Evolutionary conservation across 2,797 vertebrate genomes (phyloP), one percentile per base, ranked within the genome.

Genomic region (Gymnothorax reevesii): DNA sequence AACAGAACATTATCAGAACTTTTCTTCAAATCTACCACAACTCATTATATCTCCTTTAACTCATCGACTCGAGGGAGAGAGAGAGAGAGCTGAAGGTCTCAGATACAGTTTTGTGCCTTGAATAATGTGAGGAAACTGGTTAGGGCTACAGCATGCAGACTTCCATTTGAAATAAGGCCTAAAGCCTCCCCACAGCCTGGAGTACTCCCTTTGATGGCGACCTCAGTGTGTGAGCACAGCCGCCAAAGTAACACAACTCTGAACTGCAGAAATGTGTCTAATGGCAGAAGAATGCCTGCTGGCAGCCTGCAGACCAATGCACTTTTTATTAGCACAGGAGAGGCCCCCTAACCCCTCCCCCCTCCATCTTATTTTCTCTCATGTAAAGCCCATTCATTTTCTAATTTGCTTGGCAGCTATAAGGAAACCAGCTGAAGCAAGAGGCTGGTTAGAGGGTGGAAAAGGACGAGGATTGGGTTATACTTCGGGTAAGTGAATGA

Each of bases 261-360:
- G 93, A 93, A 93, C 91, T 73, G 92, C 93, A 92, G 91, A 87
- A 92, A 94, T 93, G 94, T 94, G 94, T 94, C 95, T 95, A 95
- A 96, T 94, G 93, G 93, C 92, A 94, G 92, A 94, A 94, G 94
- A 95, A 95, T 95, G 94, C 93, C 93, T 91, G 92, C 93, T 94
- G 94, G 93, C 94, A 95, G 93, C 93, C 92, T 95, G 91, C 90
- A 93, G 92, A 90, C 92, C 92, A 92, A 90, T 84, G 79, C 94
- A 90, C 90, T 94, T 94, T 95, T 95, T 94, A 95, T 95, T 95
- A 93, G 94, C 93, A 92, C 89, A 94, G 93, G 92, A 95, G 85
- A 94, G 94, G 90, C 91, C 92, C 91, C 91, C 88, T 90, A 42
- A 13, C 42, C 84, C 20, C 27, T 42, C 0, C 20, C 77, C 83